These are phyloP conservation scores for Scotopteryx bipunctaria DNA, from an alignment of 2,888 invertebrate species.

Conservation along the genomic window DNA sequence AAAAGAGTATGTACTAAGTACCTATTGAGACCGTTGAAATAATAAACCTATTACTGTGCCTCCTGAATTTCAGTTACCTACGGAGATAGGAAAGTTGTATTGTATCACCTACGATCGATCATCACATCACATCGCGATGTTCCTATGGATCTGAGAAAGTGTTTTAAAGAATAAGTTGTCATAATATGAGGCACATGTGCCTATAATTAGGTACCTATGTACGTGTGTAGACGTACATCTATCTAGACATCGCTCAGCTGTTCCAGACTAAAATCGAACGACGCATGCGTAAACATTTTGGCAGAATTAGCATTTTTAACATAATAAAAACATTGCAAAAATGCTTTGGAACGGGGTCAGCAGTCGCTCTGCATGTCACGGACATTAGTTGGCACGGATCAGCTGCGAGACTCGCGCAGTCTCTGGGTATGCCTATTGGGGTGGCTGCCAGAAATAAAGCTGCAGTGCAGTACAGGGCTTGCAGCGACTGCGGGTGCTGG, in stretches of 20 bases:
- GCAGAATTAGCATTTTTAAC: constrained; percentile 23
- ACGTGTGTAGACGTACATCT: too few relatives aligned
- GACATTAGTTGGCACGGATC: constrained; percentile 45
- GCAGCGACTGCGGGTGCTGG: constrained; percentile 73
- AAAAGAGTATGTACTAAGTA: too few relatives aligned
- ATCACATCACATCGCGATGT: too few relatives aligned
- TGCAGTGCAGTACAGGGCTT: constrained; percentile 80
- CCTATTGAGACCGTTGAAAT: too few relatives aligned
- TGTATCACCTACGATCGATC: too few relatives aligned
- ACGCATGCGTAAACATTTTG: constrained; percentile 30
- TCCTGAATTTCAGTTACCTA: too few relatives aligned
- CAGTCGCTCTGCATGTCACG: constrained; percentile 48
- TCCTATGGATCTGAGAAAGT: too few relatives aligned
- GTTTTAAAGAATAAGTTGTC: too few relatives aligned
- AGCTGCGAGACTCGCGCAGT: constrained; percentile 43
- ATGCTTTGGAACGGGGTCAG: constrained; percentile 52
- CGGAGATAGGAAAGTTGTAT: too few relatives aligned
- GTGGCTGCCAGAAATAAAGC: constrained; percentile 80
- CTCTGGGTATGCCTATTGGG: constrained; percentile 43
- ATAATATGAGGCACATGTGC: too few relatives aligned
- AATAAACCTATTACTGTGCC: too few relatives aligned
- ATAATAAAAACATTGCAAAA: constrained; percentile 34
- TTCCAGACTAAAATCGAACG: constrained; percentile 11
- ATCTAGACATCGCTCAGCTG: constrained; percentile 16
- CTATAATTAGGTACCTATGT: constrained; percentile 6